Percentiles rank a stretch among this genome's conserved stretches.
Conservation (phyloP, 1,140 invertebrate genomes). For the Drosophila kikkawai region DNA sequence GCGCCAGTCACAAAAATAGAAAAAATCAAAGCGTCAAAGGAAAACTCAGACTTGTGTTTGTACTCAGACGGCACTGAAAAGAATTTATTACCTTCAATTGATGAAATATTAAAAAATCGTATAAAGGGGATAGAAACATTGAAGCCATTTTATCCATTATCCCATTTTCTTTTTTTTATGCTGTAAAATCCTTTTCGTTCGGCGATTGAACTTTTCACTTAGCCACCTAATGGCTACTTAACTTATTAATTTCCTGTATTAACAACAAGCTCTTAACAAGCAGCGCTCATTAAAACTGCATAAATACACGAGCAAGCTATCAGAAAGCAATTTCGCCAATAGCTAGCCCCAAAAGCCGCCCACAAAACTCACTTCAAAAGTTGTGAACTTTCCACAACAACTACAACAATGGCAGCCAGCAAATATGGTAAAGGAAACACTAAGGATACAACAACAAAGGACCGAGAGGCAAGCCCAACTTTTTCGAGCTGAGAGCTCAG, state of each 20-base stretch:
- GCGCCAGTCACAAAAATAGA: conserved; percentile 15
- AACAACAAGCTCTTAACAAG: conserved; percentile 60
- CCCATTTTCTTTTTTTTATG: not conserved
- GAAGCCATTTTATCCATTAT: not conserved
- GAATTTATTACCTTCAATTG: conserved; percentile 7
- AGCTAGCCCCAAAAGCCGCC: conserved; percentile 40
- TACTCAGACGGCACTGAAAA: conserved; percentile 17
- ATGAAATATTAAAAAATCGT: not conserved
- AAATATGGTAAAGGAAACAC: conserved; percentile 33
- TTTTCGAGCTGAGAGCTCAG: conserved; percentile 36
- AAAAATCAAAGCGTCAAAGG: conserved; percentile 10
- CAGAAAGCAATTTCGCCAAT: conserved; percentile 64
- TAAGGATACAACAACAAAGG: conserved; percentile 44
- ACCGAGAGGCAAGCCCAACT: conserved; percentile 31
- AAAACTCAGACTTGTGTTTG: conserved; percentile 6
- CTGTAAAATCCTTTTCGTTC: not conserved
- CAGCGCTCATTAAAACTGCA: conserved; percentile 69
- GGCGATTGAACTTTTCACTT: conserved; percentile 55
- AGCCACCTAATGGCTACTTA: conserved; percentile 60
- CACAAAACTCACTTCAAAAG: conserved; percentile 61
- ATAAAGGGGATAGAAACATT: too few species aligned
- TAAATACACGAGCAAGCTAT: conserved; percentile 46
- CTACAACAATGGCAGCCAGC: conserved; percentile 8
- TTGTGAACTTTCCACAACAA: conserved; percentile 39
- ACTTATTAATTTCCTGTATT: conserved; percentile 78